phyloP scores from a whole-genome alignment of 2,797 vertebrate genomes.

The Euphonia xanthogaster region DNA sequence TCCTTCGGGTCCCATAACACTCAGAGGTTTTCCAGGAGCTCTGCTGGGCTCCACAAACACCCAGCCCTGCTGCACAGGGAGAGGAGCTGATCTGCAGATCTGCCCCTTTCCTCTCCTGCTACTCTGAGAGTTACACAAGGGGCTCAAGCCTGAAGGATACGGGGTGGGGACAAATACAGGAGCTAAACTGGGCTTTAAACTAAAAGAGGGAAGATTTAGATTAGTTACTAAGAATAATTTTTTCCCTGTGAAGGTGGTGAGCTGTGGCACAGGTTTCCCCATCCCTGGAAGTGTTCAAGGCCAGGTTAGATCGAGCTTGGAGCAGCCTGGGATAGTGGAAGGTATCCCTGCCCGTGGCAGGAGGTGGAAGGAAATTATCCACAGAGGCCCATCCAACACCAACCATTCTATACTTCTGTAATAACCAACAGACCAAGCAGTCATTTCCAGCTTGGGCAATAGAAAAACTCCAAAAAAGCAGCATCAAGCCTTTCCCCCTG shows the following conservation, averaged over 20 bases:
- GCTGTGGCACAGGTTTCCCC: background rate
- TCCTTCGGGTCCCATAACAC: background rate
- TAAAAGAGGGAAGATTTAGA: background rate
- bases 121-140: background rate
- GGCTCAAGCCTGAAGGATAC: background rate
- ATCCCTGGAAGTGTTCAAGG: background rate
- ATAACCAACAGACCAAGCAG: rapidly evolving
- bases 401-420: background rate
- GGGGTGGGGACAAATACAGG: rapidly evolving
- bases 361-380: background rate
- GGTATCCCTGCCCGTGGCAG: background rate
- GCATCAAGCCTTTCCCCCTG: background rate
- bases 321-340: background rate
- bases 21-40: background rate
- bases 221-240: background rate
- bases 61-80: background rate
- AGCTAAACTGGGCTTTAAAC: background rate
- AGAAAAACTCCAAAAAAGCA: background rate
- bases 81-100: background rate
- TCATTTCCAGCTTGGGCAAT: background rate
- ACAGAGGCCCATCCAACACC: background rate
- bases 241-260: background rate
- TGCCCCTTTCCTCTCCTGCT: background rate
- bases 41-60: background rate
- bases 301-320: rapidly evolving